Evolutionary conservation across 2,888 invertebrate species (phyloP), one percentile per base, ranked within the genome.

Genomic region (Drosophila neutralis): DNA sequence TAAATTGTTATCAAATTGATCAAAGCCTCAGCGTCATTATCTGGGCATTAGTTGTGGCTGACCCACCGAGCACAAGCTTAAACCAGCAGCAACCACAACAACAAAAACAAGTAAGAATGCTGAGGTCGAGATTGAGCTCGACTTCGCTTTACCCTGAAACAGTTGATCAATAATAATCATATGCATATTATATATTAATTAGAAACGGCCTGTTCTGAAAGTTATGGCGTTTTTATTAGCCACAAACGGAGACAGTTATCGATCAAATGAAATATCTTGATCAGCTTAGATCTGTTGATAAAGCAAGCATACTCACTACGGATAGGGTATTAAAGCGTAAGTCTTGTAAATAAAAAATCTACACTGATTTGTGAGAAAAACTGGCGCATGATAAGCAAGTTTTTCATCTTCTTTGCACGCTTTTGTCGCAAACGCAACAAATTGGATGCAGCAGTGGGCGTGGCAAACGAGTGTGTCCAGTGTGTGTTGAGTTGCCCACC

Each of bases 1-100:
- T 86, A 86, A 88, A 88, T 86, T 86, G 89, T 83, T 86, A 88
- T 86, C 85, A 83, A 87, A 89, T 86, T 89, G 85, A 86, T 86
- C 89, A 86, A 85, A 86, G 84, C 87, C 89, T 62, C 89, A 83
- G 87, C 87, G 82, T 88, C 87, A 86, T 86, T 86, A 88, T 86
- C 84, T 87, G 78, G 51, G 85, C 89, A 88, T 86, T 86, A 86
- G 89, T 76, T 69, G 89, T 74, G 82, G 82, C 70, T 80, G 61
- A 54, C 62, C 49, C 65, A 52, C 38, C 40, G 24, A 36, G 2
- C 27, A 56, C 33, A 49, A 45, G 42, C 52, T 45, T 13, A 27
- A 53, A 62, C 35, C 49, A 66, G 18, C 49, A 5, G 45, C 70
- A 53, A 58, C 51, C 51, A 35, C 8, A 31, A 13, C 7, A 33